Evolutionary conservation across 2,797 vertebrate species (phyloP).

Genomic region (Oceanodroma leucorhoa): DNA sequence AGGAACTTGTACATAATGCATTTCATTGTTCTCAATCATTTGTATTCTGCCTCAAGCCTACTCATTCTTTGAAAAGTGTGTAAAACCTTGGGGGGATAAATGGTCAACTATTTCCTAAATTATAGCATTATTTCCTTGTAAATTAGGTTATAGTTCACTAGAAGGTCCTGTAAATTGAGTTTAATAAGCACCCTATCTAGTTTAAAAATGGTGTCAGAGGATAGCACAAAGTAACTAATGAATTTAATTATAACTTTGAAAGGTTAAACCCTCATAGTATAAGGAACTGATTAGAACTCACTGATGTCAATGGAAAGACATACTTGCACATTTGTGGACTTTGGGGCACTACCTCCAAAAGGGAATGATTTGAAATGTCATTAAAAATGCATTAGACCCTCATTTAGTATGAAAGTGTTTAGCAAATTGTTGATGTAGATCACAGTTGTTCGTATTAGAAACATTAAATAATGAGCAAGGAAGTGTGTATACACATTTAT

Average conservation of each 20-base stretch:
- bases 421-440: background rate
- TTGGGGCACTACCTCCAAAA: rapidly evolving
- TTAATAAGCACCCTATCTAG: background rate
- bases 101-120: background rate
- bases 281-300: background rate
- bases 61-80: background rate
- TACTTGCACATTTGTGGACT: background rate
- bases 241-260: background rate
- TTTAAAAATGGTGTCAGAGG: background rate
- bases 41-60: background rate
- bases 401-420: background rate
- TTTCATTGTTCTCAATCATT: background rate
- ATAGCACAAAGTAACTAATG: background rate
- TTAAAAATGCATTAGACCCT: background rate
- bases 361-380: background rate
- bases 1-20: background rate
- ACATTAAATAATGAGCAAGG: background rate
- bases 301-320: background rate
- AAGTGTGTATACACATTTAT: background rate
- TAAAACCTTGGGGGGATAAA: background rate
- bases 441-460: background rate
- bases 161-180: background rate
- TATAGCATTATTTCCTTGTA: background rate
- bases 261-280: background rate
- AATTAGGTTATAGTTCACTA: background rate